Percentiles rank a stretch among this genome's conserved stretches.
Conservation (phyloP, 2,888 invertebrate genomes). For the Lobophora halterata region DNA sequence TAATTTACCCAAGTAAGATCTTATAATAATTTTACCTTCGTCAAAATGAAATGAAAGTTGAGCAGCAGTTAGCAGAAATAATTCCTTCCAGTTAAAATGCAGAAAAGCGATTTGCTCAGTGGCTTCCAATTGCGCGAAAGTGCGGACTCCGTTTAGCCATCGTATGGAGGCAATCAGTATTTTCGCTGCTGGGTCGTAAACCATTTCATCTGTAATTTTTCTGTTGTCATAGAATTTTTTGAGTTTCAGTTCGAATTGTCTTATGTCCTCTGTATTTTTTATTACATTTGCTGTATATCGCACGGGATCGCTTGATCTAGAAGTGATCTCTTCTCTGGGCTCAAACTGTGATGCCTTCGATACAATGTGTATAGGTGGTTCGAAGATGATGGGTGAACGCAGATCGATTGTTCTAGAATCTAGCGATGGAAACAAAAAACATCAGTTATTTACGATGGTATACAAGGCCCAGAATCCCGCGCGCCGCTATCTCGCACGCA, state of each 20-base stretch:
- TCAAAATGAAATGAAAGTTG: conserved; percentile 89
- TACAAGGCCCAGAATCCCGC: too few relatives aligned
- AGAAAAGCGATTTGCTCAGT: conserved; percentile 87
- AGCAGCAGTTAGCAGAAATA: conserved; percentile 90
- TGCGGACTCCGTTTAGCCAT: conserved; percentile 89
- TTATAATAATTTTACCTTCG: too few relatives aligned
- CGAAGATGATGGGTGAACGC: conserved; percentile 46
- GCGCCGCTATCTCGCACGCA: too few relatives aligned
- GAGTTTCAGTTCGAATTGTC: conserved; percentile 10
- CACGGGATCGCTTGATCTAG: conserved; percentile 34
- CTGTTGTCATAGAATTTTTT: conserved; percentile 44
- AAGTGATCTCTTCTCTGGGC: conserved; percentile 23
- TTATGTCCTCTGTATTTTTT: conserved; percentile 25
- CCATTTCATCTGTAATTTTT: conserved; percentile 66
- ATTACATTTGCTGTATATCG: conserved; percentile 33
- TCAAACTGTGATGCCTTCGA: conserved; percentile 34
- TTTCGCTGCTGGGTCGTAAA: conserved; percentile 87
- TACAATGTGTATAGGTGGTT: conserved; percentile 55
- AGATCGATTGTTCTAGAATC: conserved; percentile 34
- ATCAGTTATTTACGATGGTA: not conserved
- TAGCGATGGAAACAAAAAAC: conserved; percentile 15
- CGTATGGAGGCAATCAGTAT: conserved; percentile 88
- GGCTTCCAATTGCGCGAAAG: conserved; percentile 84
- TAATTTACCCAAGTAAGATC: too few relatives aligned
- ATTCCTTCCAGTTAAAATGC: conserved; percentile 90